phyloP scores from a whole-genome alignment of 2,888 invertebrate species.

The Thymelicus lineola region DNA sequence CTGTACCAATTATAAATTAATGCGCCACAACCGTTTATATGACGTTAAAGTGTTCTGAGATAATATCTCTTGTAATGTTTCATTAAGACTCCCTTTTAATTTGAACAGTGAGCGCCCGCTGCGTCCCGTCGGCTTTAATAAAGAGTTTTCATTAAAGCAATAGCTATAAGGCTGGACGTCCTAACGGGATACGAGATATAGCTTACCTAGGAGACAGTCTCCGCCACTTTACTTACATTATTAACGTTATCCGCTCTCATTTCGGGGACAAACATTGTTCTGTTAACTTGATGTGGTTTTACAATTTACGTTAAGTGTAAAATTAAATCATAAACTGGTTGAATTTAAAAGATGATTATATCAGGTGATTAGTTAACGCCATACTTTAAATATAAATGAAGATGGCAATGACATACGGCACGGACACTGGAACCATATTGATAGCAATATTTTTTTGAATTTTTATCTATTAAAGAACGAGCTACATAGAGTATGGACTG shows the following conservation, averaged over 20 bases:
- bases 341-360: too few relatives aligned
- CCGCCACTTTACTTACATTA: neutral
- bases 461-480: too few relatives aligned
- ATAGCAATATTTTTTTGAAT: too few relatives aligned
- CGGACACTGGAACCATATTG: too few relatives aligned
- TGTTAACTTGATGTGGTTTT: neutral
- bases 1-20: neutral
- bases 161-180: neutral
- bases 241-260: neutral
- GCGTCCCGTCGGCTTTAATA: conserved; percentile 6
- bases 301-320: neutral
- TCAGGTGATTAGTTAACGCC: too few relatives aligned
- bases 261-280: neutral
- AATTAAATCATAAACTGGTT: too few relatives aligned
- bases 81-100: neutral
- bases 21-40: neutral
- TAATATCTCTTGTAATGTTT: conserved; percentile 4
- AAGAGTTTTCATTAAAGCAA: conserved; percentile 9
- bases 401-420: too few relatives aligned
- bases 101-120: neutral
- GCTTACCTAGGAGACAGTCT: neutral
- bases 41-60: neutral
- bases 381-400: too few relatives aligned
- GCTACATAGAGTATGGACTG: too few relatives aligned
- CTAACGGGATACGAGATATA: conserved; percentile 2